Evolutionary conservation across 2,888 invertebrate genomes (phyloP), one percentile per base, ranked within the genome.

Genomic region (Zhengitettix transpicula): DNA sequence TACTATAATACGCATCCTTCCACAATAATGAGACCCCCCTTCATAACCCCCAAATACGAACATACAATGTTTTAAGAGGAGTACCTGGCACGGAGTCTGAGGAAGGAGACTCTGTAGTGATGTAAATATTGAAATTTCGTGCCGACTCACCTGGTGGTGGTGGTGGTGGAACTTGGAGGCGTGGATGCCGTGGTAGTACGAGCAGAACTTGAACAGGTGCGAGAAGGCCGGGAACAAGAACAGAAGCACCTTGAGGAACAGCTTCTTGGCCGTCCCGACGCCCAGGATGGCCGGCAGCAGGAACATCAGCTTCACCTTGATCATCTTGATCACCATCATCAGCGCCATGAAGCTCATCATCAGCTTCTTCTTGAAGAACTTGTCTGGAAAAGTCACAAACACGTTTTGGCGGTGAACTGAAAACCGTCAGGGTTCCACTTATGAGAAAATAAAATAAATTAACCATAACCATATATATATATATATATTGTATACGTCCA

Each of bases 161-260:
- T 89, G 89, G 67, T 89, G 89, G 71, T 90, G 89, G 68, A 79
- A 85, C 69, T 89, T 88, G 54, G 86, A 83, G 66, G 84, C 81
- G 52, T 62, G 62, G 12, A 59, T 16, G 9, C 61, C 62, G 65
- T 88, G 87, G 68, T 89, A 89, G 76, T 85, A 86, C 9, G 88
- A 86, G 72, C 90, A 91, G 15, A 90, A 75, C 71, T 89, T 90
- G 76, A 90, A 90, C 62, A 91, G 79, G 70, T 89, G 87, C 59
- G 87, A 82, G 63, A 91, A 72, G 0, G 88, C 87, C 1, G 90
- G 90, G 74, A 90, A 88, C 51, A 91, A 69, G 77, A 90, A 90
- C 28, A 91, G 77, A 14, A 91, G 72, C 58, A 89, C 75, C 70
- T 91, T 90, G 53, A 91, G 75, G 68, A 90, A 79, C 67, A 91